These are phyloP conservation scores for Caerostris extrusa DNA, from an alignment of 1,140 invertebrate genomes.

Conservation along the genomic window DNA sequence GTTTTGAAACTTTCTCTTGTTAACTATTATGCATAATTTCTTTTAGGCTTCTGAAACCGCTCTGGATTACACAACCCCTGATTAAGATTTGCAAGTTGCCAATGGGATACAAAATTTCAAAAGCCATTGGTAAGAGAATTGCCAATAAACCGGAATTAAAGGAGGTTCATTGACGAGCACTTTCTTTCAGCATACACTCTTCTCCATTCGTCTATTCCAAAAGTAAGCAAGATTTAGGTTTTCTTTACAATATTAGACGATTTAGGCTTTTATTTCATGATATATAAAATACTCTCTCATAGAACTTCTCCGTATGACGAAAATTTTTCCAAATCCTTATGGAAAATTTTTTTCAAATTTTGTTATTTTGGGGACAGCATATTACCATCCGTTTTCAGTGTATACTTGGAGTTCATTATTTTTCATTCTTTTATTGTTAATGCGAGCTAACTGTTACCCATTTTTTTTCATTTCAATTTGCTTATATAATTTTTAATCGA, in stretches of 20 bases:
- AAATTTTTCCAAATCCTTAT: too few species aligned
- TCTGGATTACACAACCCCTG: neutral
- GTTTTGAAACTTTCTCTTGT: too few species aligned
- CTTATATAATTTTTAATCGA: too few species aligned
- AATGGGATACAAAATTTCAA: slow-evolving; percentile 63
- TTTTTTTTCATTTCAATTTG: too few species aligned
- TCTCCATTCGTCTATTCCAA: slow-evolving; percentile 51
- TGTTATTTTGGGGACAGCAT: too few species aligned
- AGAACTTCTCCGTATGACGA: too few species aligned
- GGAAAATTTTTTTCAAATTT: too few species aligned
- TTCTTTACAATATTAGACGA: neutral
- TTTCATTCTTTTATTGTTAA: too few species aligned
- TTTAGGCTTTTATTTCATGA: neutral
- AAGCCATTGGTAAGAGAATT: slow-evolving; percentile 52
- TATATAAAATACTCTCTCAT: neutral
- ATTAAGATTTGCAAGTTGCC: slow-evolving; percentile 71
- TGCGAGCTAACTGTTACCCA: too few species aligned
- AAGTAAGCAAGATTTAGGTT: neutral
- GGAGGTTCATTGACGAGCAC: slow-evolving; percentile 76
- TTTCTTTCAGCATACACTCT: slow-evolving; percentile 76
- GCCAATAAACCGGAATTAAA: slow-evolving; percentile 44
- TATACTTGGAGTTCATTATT: too few species aligned
- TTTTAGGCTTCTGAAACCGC: slow-evolving; percentile 21
- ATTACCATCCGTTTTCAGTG: too few species aligned
- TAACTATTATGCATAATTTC: too few species aligned